phyloP scores from a whole-genome alignment of 2,888 invertebrate genomes.

The Mesochorus sp. region DNA sequence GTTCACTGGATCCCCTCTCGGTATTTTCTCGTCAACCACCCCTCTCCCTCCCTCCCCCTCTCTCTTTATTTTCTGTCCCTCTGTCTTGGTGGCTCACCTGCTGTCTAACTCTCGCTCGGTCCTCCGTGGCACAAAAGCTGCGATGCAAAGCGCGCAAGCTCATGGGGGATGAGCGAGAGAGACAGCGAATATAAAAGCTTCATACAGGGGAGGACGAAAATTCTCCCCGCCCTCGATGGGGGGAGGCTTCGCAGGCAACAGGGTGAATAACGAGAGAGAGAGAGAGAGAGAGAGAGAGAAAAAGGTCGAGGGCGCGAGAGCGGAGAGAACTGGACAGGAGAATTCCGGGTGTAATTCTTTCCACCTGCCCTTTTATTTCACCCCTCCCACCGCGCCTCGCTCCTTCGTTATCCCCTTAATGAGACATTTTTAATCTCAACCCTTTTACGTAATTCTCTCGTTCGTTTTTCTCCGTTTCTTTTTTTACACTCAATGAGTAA shows the following conservation, averaged over 20 bases:
- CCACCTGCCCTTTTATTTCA: conserved; percentile 8
- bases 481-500: no score
- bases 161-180: conserved; percentile 31
- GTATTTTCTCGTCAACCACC: not conserved
- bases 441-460: conserved; percentile 4
- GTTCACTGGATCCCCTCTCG: no score
- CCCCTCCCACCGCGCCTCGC: not conserved
- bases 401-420: conserved; percentile 47
- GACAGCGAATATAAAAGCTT: not conserved
- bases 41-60: no score
- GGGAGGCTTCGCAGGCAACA: conserved; percentile 49
- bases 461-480: not conserved
- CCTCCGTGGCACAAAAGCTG: conserved; percentile 35
- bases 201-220: not conserved
- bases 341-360: conserved; percentile 47
- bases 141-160: conserved; percentile 58
- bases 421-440: conserved; percentile 25
- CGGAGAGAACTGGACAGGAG: conserved; percentile 14
- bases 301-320: no score
- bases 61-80: conserved; percentile 4
- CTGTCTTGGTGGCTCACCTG: conserved; percentile 3
- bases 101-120: conserved; percentile 7
- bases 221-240: not conserved
- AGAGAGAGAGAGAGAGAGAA: conserved; percentile 53
- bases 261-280: conserved; percentile 40